These are phyloP conservation scores for Acrocephalus scirpaceus DNA, from an alignment of 2,797 vertebrate species.

Conservation along the genomic window DNA sequence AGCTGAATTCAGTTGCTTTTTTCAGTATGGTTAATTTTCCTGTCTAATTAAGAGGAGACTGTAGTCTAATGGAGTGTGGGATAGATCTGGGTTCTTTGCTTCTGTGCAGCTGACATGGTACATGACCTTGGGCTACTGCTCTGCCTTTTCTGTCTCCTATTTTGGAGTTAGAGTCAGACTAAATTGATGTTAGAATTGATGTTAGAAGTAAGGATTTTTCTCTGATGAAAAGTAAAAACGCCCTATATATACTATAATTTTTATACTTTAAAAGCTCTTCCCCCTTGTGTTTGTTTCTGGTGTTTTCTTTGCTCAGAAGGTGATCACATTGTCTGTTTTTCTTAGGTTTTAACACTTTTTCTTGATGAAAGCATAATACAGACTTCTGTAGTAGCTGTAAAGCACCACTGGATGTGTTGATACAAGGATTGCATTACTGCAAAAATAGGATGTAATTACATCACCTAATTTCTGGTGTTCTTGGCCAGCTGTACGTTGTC, in stretches of 20 bases:
- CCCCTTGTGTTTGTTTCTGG: not conserved
- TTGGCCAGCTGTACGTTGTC: not conserved
- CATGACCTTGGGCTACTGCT: slow-evolving; percentile 44
- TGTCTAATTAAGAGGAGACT: not conserved
- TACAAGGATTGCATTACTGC: not conserved
- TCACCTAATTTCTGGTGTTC: not conserved
- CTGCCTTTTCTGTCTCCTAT: not conserved
- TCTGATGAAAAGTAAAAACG: not conserved
- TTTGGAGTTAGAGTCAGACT: not conserved
- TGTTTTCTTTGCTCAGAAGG: not conserved
- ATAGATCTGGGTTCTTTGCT: not conserved
- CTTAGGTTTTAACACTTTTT: not conserved
- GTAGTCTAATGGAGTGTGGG: not conserved
- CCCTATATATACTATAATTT: not conserved
- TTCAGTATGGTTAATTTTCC: slow-evolving; percentile 1
- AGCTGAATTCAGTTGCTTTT: not conserved
- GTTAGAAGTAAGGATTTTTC: not conserved
- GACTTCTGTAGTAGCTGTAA: not conserved
- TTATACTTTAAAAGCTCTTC: not conserved
- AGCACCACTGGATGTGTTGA: not conserved
- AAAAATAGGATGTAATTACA: not conserved
- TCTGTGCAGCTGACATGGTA: not conserved
- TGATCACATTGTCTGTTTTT: not conserved
- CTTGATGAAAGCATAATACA: not conserved
- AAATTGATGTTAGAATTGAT: not conserved